A percentile compares a stretch with the other conserved stretches of the same genome.
phyloP scores from a whole-genome alignment of 2,113 vertebrate genomes.

The Hiodon tergisus region DNA sequence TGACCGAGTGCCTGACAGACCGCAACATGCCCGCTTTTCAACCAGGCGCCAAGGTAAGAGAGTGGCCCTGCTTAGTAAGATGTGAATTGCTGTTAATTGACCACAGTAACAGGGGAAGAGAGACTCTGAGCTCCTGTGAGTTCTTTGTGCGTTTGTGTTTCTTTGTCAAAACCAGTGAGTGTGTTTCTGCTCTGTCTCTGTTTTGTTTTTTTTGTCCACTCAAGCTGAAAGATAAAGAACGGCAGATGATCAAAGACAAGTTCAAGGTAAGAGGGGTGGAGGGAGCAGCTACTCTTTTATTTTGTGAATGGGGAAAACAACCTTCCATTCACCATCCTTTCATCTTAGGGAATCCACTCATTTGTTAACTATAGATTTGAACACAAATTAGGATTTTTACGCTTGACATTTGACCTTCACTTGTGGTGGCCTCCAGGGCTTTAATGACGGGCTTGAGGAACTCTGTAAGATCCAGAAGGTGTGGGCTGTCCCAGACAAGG shows the following conservation, averaged over 20 bases:
- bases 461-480: constrained; percentile 94
- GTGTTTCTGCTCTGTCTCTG: neutral
- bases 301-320: neutral
- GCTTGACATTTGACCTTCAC: neutral
- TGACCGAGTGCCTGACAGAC: constrained; percentile 79
- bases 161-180: neutral
- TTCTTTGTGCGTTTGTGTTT: neutral
- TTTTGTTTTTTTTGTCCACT: constrained; percentile 28
- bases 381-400: neutral
- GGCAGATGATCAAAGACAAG: constrained; percentile 95
- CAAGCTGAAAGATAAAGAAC: constrained; percentile 94
- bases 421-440: constrained; percentile 66
- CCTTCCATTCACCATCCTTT: neutral
- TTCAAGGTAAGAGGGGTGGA: constrained; percentile 78
- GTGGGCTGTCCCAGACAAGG: constrained; percentile 91
- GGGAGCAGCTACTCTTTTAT: neutral
- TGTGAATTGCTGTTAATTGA: neutral
- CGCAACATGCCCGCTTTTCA: constrained; percentile 80
- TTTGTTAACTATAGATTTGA: neutral
- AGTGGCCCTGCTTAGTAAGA: neutral
- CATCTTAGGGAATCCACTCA: neutral
- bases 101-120: neutral
- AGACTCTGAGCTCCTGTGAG: neutral
- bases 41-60: constrained; percentile 80
- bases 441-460: constrained; percentile 92